Evolutionary conservation across 1,140 invertebrate species (phyloP), one percentile per base, ranked within the genome.

Genomic region (Brachionus rubens): DNA sequence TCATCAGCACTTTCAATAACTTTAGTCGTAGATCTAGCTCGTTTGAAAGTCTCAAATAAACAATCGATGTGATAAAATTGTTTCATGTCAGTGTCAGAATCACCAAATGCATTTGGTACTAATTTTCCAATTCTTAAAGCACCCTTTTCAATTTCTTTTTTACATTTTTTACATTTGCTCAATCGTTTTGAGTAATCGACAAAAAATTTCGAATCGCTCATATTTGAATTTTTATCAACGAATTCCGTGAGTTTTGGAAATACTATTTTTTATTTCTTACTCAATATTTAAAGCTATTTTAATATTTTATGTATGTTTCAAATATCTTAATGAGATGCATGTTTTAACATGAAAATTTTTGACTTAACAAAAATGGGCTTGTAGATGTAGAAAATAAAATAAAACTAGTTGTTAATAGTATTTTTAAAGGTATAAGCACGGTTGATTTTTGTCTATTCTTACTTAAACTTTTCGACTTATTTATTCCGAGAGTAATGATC

Each of bases 1-100:
- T 94, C 92, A 75, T 86, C 88, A n/a, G 89, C 87, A 46, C 88
- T 88, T 76, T 92, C 90, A 76, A 94, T 91, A 77, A 90, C 88
- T 81, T 91, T 92, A 0, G 92, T 94, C 0, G 89, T 89, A 0
- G 90, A 88, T 75, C 91, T 83, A 78, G 93, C 92, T 79, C 89
- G 89, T 21, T 88, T 83, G 78, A 94, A 90, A 0, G 88, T 88
- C 76, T 91, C 90, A 85, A 93, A 92, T 1, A 94, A 82, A 80
- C 92, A 95, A 52, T 86, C 82, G 0, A 91, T 82, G 81, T 94
- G 92, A 82, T 90, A 88, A 91, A 91, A 95, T 68, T 88, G 87
- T 81, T 92, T 94, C 91, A 93, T 92, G 78, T 90, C 90, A 6
- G 90, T 90, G n/a, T 90, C 90, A 36, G 82, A 82, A 52, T 87